Evolutionary conservation across 2,797 vertebrate species (phyloP).

Genomic region (Sebastes glaucus): DNA sequence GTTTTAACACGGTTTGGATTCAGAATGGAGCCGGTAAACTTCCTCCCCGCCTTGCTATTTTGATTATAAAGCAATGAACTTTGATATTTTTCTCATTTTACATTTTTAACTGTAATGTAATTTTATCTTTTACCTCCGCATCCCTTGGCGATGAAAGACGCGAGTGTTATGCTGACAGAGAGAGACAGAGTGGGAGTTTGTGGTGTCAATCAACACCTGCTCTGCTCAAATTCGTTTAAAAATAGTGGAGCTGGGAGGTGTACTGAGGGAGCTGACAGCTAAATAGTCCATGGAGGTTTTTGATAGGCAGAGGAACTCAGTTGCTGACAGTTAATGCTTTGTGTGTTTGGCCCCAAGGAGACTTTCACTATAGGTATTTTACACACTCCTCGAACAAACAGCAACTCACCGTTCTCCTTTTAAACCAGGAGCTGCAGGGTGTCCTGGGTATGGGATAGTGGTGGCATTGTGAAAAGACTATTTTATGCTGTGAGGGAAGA

Average conservation of each 20-base stretch:
- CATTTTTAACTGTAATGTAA: constrained; percentile 44
- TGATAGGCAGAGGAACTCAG: constrained; percentile 79
- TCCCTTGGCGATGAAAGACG: constrained; percentile 59
- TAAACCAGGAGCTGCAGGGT: constrained; percentile 57
- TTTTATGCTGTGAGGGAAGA: constrained; percentile 38
- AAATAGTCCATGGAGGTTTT: constrained; percentile 83
- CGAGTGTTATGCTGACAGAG: constrained; percentile 60
- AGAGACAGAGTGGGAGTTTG: constrained; percentile 69
- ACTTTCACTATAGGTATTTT: constrained; percentile 73
- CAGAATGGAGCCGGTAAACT: constrained; percentile 11
- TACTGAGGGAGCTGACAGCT: constrained; percentile 77
- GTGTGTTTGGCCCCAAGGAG: constrained; percentile 76
- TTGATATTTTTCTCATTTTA: constrained; percentile 44
- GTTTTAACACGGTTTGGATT: constrained; percentile 14
- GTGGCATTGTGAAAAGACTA: constrained; percentile 35
- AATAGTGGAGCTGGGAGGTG: constrained; percentile 75
- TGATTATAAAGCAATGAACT: constrained; percentile 34
- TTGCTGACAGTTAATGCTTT: constrained; percentile 80
- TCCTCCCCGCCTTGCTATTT: constrained; percentile 11
- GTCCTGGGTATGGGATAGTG: constrained; percentile 45
- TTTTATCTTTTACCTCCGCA: constrained; percentile 60
- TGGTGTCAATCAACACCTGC: constrained; percentile 82
- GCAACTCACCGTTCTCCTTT: constrained; percentile 54
- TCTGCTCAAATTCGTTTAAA: constrained; percentile 78
- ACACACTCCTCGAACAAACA: constrained; percentile 75